Evolutionary conservation across 2,113 vertebrate genomes (phyloP), one percentile per base, ranked within the genome.

Genomic region (Scolopax mira): DNA sequence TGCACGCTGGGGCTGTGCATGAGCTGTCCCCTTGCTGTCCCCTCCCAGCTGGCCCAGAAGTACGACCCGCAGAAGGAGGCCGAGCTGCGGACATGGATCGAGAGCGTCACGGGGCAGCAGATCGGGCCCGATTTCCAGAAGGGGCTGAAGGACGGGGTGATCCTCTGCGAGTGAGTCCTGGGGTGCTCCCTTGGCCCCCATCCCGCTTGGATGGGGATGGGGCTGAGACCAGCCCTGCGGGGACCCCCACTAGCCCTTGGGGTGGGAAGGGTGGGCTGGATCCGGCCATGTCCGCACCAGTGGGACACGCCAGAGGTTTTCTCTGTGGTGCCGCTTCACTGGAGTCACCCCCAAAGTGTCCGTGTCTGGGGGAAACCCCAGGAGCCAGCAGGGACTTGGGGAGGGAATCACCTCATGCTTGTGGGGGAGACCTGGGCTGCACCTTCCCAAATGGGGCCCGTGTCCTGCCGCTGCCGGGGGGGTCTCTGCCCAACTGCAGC

Each of bases 111-210:
- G 0, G 99, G 98, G 30, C 89, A 93, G 21, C 19, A 97, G 48
- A 98, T 99, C 0, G 99, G 98, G 25, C 96, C 98, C 0, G 99
- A 99, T 94, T 99, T 99, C 97, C 99, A 99, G 98, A 99, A 98
- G 93, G 99, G 99, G 31, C 97, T 99, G 91, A 99, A 99, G 97
- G 98, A 98, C 0, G 99, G 99, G 2, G 94, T 99, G 54, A 98
- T 99, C 78, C 97, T 99, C 44, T 99, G 99, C 99, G 97, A 98
- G 99, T 99, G 97, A 99, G 99, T 98, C 74, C 87, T 0, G 1
- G 8, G 3, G 9, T 1, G 23, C 49, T 19, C 24, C 61, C 61
- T 10, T 0, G 1, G 39, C 17, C 41, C 41, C 66, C 2, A 6
- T 70, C 58, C 65, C 3, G 1, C 10, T 22, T 10, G 4, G 41